These are phyloP conservation scores for Acleris cristana DNA, from an alignment of 2,888 invertebrate genomes.

Conservation along the genomic window DNA sequence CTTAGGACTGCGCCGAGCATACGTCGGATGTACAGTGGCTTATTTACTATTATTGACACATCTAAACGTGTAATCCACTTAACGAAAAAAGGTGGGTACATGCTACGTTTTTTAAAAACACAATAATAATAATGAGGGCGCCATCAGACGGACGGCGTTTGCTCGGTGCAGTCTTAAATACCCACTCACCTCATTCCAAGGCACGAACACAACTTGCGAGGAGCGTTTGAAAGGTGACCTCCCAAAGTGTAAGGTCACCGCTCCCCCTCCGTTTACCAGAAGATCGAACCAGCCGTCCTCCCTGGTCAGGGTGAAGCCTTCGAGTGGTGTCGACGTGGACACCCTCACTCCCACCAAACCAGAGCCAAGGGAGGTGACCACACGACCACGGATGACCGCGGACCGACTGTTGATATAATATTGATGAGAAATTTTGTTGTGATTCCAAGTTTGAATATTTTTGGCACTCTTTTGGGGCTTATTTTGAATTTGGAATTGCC, in stretches of 20 bases:
- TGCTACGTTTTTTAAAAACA: no score
- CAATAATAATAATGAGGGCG: no score
- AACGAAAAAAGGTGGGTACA: no score
- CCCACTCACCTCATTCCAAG: conserved; percentile 95
- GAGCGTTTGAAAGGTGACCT: conserved; percentile 95
- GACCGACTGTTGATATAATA: conserved; percentile 89
- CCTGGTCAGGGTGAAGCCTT: conserved; percentile 96
- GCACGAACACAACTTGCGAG: conserved; percentile 94
- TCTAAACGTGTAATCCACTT: no score
- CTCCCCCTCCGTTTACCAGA: conserved; percentile 99
- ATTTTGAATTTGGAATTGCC: background rate
- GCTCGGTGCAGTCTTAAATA: conserved; percentile 46
- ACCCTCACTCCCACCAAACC: conserved; percentile 98
- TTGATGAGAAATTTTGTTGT: conserved; percentile 16
- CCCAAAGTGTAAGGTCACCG: conserved; percentile 97
- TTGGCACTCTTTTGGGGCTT: no score
- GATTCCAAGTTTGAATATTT: no score
- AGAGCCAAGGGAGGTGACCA: conserved; percentile 94
- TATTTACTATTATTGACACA: no score
- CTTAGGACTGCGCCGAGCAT: no score
- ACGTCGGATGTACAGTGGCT: no score
- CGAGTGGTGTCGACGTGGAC: conserved; percentile 95
- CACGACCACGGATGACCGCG: conserved; percentile 97
- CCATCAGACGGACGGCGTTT: no score
- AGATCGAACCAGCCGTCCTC: conserved; percentile 99